A percentile compares a stretch with the other conserved stretches of the same genome.
These are phyloP conservation scores for Loxodonta africana DNA, from an alignment of 2,113 vertebrate species.

Conservation along the genomic window DNA sequence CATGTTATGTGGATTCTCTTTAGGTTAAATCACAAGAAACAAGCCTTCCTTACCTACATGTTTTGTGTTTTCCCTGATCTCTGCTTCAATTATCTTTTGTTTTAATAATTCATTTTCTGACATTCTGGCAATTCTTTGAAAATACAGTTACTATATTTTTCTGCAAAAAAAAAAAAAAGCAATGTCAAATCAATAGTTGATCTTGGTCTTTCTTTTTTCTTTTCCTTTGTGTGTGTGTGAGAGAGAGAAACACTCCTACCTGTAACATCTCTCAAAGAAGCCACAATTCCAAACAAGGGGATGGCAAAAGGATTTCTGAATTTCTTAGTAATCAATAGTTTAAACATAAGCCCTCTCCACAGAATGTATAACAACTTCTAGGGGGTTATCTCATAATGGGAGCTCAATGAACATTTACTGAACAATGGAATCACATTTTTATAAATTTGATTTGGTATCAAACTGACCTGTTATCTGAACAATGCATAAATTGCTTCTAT, in stretches of 20 bases:
- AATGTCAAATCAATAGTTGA: not conserved
- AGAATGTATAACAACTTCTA: not conserved
- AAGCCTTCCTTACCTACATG: not conserved
- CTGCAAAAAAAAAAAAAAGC: not conserved
- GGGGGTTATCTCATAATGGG: not conserved
- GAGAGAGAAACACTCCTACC: not conserved
- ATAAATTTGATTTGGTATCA: constrained; percentile 31
- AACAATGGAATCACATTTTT: not conserved
- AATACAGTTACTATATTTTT: constrained; percentile 38
- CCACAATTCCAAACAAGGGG: not conserved
- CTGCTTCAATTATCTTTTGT: not conserved
- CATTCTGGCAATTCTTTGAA: not conserved
- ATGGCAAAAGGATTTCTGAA: not conserved
- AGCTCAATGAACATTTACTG: constrained; percentile 29
- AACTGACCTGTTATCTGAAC: not conserved
- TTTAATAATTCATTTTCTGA: constrained; percentile 15
- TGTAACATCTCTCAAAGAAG: not conserved
- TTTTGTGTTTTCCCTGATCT: not conserved
- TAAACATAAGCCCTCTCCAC: not conserved
- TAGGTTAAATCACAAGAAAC: not conserved
- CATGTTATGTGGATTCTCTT: not conserved
- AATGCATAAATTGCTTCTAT: not conserved
- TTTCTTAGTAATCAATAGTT: not conserved
- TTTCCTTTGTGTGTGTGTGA: not conserved
- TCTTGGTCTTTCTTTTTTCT: not conserved